Evolutionary conservation across 2,797 vertebrate species (phyloP).

Genomic region (Spinibarbus caldwelli): DNA sequence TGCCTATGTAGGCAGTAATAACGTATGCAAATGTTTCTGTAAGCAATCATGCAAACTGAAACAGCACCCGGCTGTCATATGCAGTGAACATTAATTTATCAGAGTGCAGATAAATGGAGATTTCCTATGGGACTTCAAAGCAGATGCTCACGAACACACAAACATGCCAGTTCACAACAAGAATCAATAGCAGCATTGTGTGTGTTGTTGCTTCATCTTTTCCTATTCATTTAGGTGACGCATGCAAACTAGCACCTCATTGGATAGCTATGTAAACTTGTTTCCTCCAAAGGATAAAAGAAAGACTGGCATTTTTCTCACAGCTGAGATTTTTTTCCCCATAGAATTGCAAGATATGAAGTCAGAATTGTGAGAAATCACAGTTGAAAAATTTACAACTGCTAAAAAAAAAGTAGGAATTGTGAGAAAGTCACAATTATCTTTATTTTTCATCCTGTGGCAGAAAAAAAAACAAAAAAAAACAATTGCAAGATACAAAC

Average conservation of each 20-base stretch:
- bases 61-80: not conserved
- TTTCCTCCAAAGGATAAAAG: too few species aligned
- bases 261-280: not conserved
- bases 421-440: too few species aligned
- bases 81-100: not conserved
- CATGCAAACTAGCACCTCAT: not conserved
- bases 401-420: too few species aligned
- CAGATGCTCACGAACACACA: slow-evolving; percentile 7
- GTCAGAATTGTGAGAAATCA: too few species aligned
- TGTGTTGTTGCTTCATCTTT: not conserved
- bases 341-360: too few species aligned
- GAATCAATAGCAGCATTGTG: not conserved
- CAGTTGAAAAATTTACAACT: too few species aligned
- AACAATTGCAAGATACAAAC: too few species aligned
- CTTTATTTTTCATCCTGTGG: too few species aligned
- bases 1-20: not conserved
- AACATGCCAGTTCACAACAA: not conserved
- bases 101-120: slow-evolving; percentile 3
- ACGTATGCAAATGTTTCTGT: not conserved
- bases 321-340: too few species aligned
- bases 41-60: not conserved
- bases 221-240: not conserved
- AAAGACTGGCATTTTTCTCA: too few species aligned
- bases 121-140: not conserved
- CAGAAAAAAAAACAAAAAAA: too few species aligned